Evolutionary conservation across 2,113 vertebrate species (phyloP), one percentile per base, ranked within the genome.

Genomic region (Dipodomys ordii): DNA sequence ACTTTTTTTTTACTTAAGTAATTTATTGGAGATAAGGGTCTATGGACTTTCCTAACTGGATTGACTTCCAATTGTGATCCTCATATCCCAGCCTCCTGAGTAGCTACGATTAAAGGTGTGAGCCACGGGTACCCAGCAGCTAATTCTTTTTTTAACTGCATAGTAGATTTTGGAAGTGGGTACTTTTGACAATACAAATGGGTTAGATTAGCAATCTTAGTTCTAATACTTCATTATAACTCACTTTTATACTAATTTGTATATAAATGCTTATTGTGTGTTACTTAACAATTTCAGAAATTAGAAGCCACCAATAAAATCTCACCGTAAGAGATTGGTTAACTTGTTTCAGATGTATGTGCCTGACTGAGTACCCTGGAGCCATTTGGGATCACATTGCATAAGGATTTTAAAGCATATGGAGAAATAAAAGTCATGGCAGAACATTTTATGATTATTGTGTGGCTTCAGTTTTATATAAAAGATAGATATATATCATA

Each of bases 161-260:
- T 81, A 30, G n/a, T 87, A n/a, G 68, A 81, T 49, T 95, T 92
- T 83, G 44, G n/a, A 82, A 95, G 35, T 57, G 8, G 28, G 7
- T 73, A 25, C 46, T 91, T 87, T 83, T 81, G 30, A 84, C 94
- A 90, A 86, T 65, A 19, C 32, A 81, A 85, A 49, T 81, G 44
- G 64, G 28, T 71, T 19, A 35, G 44, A 82, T 20, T 19, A 74
- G n/a, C 74, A 74, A 19, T 92, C 83, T 76, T 83, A 0, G 46
- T 73, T 94, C 65, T 88, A 95, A 69, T 94, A 92, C 82, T 71
- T 93, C 35, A 9, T 57, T 35, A 23, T 92, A 65, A 93, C 44
- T 82, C 44, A 64, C 64, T 68, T 68, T n/a, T 39, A 20, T 22
- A 32, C 49, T 9, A 81, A 62, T 82, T 68, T 91, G 25, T 28